Evolutionary conservation across 2,113 vertebrate genomes (phyloP).

Genomic region (Embiotoca jacksoni): DNA sequence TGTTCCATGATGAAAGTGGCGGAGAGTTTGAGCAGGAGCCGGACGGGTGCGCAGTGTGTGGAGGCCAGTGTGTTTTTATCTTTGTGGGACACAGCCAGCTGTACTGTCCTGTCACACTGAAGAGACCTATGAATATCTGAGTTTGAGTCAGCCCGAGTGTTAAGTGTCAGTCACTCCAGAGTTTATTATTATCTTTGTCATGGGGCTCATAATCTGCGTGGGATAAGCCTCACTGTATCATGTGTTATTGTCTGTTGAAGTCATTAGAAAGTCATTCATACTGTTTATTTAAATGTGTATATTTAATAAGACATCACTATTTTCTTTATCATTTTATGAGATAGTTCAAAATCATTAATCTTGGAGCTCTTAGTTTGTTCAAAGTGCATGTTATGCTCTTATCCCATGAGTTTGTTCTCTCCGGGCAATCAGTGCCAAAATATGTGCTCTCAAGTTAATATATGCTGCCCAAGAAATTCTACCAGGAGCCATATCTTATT

Average conservation of each 20-base stretch:
- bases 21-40: conserved; percentile 39
- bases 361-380: background rate
- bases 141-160: conserved; percentile 37
- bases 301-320: background rate
- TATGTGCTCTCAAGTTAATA: background rate
- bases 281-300: conserved; percentile 28
- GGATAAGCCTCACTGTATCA: conserved; percentile 27
- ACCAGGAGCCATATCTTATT: background rate
- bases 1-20: conserved; percentile 13
- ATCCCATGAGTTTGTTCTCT: background rate
- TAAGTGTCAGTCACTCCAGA: conserved; percentile 45
- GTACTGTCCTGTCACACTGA: conserved; percentile 41
- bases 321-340: conserved; percentile 11
- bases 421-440: background rate
- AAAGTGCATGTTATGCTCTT: background rate
- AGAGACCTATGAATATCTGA: conserved; percentile 45
- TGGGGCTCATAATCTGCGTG: conserved; percentile 43
- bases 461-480: background rate
- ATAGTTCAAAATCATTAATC: background rate
- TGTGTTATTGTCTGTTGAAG: conserved; percentile 34
- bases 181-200: conserved; percentile 72
- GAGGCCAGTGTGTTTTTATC: conserved; percentile 35
- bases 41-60: conserved; percentile 51
- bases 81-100: conserved; percentile 53
- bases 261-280: conserved; percentile 32